Evolutionary conservation across 2,797 vertebrate species (phyloP).

Genomic region (Petrocephalus schoutedeni): DNA sequence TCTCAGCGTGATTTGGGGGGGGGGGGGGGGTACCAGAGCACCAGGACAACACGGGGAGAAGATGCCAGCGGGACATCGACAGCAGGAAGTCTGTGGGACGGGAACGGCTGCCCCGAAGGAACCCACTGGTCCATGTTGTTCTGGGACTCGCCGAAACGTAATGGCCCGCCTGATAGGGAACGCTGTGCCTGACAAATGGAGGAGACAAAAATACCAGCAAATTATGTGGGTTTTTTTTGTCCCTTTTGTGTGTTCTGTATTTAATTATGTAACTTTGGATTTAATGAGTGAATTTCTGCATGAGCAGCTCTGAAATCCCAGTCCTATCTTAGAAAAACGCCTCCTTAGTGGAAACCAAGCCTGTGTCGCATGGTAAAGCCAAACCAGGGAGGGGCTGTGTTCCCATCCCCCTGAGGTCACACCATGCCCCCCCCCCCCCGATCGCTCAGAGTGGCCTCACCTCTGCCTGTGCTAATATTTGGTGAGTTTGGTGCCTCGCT

Average conservation of each 20-base stretch:
- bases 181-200: background rate
- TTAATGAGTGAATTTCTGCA: background rate
- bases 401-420: background rate
- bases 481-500: background rate
- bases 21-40: background rate
- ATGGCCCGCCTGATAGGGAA: background rate
- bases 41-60: background rate
- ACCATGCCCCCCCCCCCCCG: background rate
- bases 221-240: background rate
- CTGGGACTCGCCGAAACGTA: background rate
- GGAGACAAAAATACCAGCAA: background rate
- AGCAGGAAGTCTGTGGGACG: background rate
- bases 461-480: background rate
- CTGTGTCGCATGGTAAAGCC: background rate
- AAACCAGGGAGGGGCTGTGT: background rate
- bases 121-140: background rate
- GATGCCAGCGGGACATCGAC: background rate
- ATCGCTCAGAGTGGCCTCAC: background rate
- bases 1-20: background rate
- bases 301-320: background rate
- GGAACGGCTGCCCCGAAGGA: background rate
- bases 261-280: background rate
- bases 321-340: background rate
- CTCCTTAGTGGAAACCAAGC: background rate
- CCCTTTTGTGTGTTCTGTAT: background rate